These are phyloP conservation scores for Copidosoma aretas DNA, from an alignment of 2,888 invertebrate species.

Conservation along the genomic window DNA sequence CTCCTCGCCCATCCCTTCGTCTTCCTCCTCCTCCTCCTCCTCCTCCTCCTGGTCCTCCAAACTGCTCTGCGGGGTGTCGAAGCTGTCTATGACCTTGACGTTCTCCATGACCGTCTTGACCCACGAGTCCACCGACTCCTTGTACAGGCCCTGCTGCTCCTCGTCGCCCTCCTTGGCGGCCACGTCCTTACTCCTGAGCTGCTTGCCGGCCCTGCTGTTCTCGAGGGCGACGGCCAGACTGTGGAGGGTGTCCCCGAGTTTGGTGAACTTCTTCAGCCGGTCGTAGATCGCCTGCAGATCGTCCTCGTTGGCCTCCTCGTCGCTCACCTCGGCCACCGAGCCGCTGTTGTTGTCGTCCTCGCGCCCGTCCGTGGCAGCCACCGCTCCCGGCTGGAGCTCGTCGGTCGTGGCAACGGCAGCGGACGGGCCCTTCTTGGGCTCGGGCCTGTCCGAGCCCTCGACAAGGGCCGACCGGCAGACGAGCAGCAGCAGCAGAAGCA, in stretches of 20 bases:
- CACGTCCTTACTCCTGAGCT: slow-evolving; percentile 15
- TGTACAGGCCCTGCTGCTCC: slow-evolving; percentile 24
- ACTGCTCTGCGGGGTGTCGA: slow-evolving; percentile 40
- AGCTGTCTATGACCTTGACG: slow-evolving; percentile 43
- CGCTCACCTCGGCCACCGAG: background rate
- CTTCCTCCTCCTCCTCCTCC: slow-evolving; percentile 43
- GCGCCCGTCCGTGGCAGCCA: background rate
- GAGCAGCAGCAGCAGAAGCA: background rate
- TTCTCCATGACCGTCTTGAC: slow-evolving; percentile 45
- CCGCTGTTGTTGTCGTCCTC: background rate
- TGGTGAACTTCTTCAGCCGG: slow-evolving; percentile 49
- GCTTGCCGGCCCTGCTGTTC: slow-evolving; percentile 42
- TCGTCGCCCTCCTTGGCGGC: slow-evolving; percentile 43
- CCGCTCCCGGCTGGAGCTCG: background rate
- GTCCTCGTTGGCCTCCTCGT: slow-evolving; percentile 36
- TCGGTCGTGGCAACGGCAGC: too few relatives aligned
- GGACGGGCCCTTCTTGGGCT: background rate
- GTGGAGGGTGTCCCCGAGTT: slow-evolving; percentile 49
- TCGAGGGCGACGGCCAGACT: slow-evolving; percentile 48
- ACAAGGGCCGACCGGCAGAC: background rate
- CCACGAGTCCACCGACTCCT: slow-evolving; percentile 39
- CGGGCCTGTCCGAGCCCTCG: background rate
- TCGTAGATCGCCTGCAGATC: slow-evolving; percentile 49
- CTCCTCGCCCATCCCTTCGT: slow-evolving; percentile 45
- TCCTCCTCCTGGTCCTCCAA: slow-evolving; percentile 36